Conservation (phyloP, 2,888 invertebrate genomes). For the Corythucha ciliata region DNA sequence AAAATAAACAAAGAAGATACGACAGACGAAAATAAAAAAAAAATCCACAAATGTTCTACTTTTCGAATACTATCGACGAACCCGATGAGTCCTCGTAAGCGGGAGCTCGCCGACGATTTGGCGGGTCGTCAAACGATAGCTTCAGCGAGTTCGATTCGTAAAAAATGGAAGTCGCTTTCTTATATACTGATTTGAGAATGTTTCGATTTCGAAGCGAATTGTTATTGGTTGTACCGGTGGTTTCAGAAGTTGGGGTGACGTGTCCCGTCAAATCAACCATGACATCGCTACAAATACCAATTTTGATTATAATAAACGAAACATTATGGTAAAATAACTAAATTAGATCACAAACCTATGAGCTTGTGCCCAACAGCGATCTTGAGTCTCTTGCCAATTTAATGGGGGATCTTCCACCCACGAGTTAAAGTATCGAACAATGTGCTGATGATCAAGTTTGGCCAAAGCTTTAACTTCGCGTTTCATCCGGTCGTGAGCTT, state of each 20-base stretch:
- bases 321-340: not conserved
- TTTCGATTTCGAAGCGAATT: conserved; percentile 21
- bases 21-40: not conserved
- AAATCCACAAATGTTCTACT: conserved; percentile 37
- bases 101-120: not conserved
- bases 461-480: conserved; percentile 92
- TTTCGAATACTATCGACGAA: conserved; percentile 47
- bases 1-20: not conserved
- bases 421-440: conserved; percentile 90
- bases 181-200: conserved; percentile 27
- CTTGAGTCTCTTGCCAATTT: conserved; percentile 76
- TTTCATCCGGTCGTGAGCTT: conserved; percentile 76
- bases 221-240: not conserved
- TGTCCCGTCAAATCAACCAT: conserved; percentile 29
- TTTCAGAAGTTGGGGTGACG: conserved; percentile 30
- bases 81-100: conserved; percentile 38
- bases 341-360: conserved; percentile 26
- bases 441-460: conserved; percentile 86
- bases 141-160: no score
- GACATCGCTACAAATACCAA: not conserved
- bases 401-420: conserved; percentile 90
- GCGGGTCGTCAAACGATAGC: conserved; percentile 10
- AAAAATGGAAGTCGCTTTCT: conserved; percentile 27
- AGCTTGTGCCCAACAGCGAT: conserved; percentile 49
- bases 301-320: not conserved